Conservation (phyloP, 2,113 vertebrate genomes). For the Oplegnathus fasciatus region DNA sequence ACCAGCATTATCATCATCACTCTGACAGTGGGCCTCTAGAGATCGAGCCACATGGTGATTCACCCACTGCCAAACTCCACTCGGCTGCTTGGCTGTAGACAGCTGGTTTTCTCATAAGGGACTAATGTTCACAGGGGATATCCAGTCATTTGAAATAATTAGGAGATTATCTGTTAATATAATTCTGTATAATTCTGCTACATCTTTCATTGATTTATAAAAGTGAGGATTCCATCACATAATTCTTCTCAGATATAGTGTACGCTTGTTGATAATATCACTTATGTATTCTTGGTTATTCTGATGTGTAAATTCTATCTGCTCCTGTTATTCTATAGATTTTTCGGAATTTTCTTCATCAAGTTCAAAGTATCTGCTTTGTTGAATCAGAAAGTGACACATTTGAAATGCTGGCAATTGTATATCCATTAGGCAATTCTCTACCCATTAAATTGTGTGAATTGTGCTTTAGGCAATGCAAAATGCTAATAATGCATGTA, state of each 20-base stretch:
- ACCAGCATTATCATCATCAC: background rate
- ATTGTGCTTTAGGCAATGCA: background rate
- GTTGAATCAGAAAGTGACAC: background rate
- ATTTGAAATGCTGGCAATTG: background rate
- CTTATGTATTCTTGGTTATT: background rate
- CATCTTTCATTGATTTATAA: background rate
- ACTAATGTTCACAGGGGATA: background rate
- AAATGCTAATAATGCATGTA: conserved; percentile 1
- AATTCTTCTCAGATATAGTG: background rate
- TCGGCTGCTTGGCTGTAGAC: conserved; percentile 9
- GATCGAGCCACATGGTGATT: conserved; percentile 12
- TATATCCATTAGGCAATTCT: background rate
- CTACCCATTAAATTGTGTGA: background rate
- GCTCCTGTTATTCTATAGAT: background rate
- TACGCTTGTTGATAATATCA: background rate
- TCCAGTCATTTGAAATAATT: conserved; percentile 7
- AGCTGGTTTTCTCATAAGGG: conserved; percentile 22
- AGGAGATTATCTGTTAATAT: background rate
- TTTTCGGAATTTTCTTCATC: background rate
- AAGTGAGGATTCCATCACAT: background rate
- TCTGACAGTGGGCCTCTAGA: conserved; percentile 11
- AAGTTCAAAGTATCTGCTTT: background rate
- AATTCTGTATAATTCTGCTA: background rate
- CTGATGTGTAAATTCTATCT: background rate
- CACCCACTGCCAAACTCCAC: conserved; percentile 1